Evolutionary conservation across 2,113 vertebrate genomes (phyloP), one percentile per base, ranked within the genome.

Genomic region (Cervus canadensis): DNA sequence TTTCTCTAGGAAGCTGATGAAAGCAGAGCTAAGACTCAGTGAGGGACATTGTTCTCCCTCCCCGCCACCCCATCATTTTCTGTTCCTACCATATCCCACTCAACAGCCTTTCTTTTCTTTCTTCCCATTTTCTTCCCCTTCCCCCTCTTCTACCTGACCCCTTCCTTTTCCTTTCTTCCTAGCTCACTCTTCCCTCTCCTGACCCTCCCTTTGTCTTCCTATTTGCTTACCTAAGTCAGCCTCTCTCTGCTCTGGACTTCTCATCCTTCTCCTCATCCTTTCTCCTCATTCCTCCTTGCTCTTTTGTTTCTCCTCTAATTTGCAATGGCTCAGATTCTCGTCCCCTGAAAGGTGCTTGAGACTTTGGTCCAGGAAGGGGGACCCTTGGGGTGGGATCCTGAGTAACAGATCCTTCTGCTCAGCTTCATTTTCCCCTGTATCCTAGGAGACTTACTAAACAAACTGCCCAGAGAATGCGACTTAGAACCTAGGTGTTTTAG

Each of bases 361-460:
- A 54, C 60, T 74, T 28, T 19, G 25, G n/a, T 81, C 59, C 76
- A 90, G 85, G 78, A 94, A 23, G 48, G 26, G 93, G 57, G n/a
- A 82, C 40, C 62, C 62, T 74, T 90, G 86, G 57, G 19, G 71
- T 85, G 23, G 23, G 48, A 89, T 25, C 74, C 48, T 96, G 6
- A 56, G 67, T 33, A 59, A 87, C 45, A 74, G 62, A 40, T 71
- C 25, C 71, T 40, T 97, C 81, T 15, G 16, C 54, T 87, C 43
- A 76, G 74, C 36, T 40, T 97, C 81, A 57, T 48, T 76, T 93
- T 43, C 48, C 50, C 64, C 59, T 19, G 94, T 96, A 94, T 94
- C 96, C 96, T 96, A 97, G 96, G 97, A 97, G 92, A 98, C 7
- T 6, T 87, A 83, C 54, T 74, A 86, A 97, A 97, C 94, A 95